Evolutionary conservation across 2,113 vertebrate species (phyloP), one percentile per base, ranked within the genome.

Genomic region (Meriones unguiculatus): DNA sequence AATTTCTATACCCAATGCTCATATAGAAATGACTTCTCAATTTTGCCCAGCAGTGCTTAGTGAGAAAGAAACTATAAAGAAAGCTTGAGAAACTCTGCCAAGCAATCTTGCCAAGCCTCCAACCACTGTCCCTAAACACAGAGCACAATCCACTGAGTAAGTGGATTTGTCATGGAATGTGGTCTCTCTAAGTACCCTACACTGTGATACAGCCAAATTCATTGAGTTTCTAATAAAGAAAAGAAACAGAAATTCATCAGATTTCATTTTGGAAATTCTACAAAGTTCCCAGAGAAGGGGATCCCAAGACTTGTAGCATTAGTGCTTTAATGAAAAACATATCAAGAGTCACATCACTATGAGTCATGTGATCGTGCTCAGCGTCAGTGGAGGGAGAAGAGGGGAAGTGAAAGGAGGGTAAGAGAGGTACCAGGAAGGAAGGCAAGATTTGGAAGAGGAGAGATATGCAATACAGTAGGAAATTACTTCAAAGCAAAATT

Each of bases 251-350:
- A 95, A 70, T 72, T 24, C 70, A 59, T 65, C 67, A 46, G 69
- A 67, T 82, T 87, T 81, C 84, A 82, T 73, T 67, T 46, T 67
- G n/a, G 57, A 93, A 73, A 76, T 17, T 76, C 14, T 46, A 76
- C 28, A 72, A 80, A 75, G 35, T 17, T 46, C 77, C 82, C 77
- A 59, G 62, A 87, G 67, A 30, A 76, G 24, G 1, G 2, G 0
- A 28, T 76, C 7, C 41, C 20, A 11, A 64, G 84, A 5, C 25
- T 52, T 54, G 20, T 7, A 70, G 52, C 77, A 72, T n/a, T 64
- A 70, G 22, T 62, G 32, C 46, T 91, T 89, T 82, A 89, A 89
- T 70, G 62, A 84, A 95, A 92, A 24, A n/a, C 22, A 77, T 25
- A 54, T 50, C 77, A 57, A 76, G 32, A 93, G 65, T 65, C 85